Base-by-base conservation (phyloP, 2,797 vertebrate genomes). In the Hippocampus kuda region DNA sequence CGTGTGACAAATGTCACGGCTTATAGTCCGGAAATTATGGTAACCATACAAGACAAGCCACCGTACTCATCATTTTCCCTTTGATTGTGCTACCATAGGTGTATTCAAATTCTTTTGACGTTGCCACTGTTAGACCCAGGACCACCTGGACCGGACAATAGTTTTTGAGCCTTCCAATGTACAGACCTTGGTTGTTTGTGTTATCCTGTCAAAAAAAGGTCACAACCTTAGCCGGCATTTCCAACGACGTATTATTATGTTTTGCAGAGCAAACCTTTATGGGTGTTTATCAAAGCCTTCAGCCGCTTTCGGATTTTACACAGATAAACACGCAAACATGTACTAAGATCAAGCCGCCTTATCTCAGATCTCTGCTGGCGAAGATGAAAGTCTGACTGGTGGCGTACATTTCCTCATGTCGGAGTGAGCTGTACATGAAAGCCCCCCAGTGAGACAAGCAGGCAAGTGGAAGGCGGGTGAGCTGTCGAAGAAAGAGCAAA, bases 351-450 rank as follows among this genome's bases (percentile, higher is more conserved):
- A 69, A n/a, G 12, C 46, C 49, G 64, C 51, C 26, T 10, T 2
- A 69, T 71, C 61, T 54, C 53, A 54, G 67, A 67, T 71, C 68
- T 78, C 56, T 67, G 60, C 60, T 66, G 60, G 65, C 71, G 73
- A 78, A 79, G 73, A 73, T 76, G 70, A 80, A 81, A 83, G 72
- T 72, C 65, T 78, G 83, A 79, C 59, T 70, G 66, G 72, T 76
- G 71, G 65, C 53, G 68, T 42, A 63, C 65, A 67, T 70, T 74
- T 80, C 69, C 61, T 71, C 68, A 73, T 46, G 56, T 49, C 53
- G 13, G 30, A 34, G 57, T 48, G 57, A 79, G 72, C 74, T 78
- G 69, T 65, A 78, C 75, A 72, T 74, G 71, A 68, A 44, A 75
- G 34, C 34, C 74, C 74, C 7, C 27, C 72, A 27, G 70, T 71